Evolutionary conservation across 2,797 vertebrate genomes (phyloP), one percentile per base, ranked within the genome.

Genomic region (Lerista edwardsae): DNA sequence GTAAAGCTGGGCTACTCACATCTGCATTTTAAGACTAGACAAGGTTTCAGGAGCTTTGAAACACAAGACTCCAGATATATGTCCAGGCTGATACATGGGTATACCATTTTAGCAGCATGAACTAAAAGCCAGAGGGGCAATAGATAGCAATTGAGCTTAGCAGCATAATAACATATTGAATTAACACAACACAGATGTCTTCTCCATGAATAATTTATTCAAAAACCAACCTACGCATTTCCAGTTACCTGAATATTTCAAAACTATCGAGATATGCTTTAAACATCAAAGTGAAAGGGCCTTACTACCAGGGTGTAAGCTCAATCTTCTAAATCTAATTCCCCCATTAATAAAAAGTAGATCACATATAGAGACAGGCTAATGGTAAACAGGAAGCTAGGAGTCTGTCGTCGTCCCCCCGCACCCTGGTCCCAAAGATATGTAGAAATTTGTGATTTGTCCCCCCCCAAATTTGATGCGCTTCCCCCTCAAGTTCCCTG

Each of bases 161-260:
- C 68, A 3, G 61, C 68, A 25, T 6, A 41, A 68, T 80, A 67
- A 59, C 59, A 71, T 91, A 61, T 5, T 74, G 73, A 21, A 68
- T 31, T 79, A 79, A 77, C 78, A 68, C 0, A 1, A 80, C 69
- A 84, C 79, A 88, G 80, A 82, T 27, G 84, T 79, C 64, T 73
- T 86, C 41, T 72, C 78, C 44, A 75, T 69, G 84, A 93, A 92
- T 84, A 90, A 94, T 88, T 88, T 84, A 87, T 68, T 82, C 86
- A 86, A 91, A 78, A 87, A 84, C 82, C 4, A 80, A 81, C 88
- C 25, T 88, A 29, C 12, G 47, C 68, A 55, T 85, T 86, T 75
- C 78, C 87, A 76, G 72, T 57, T 71, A 84, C 68, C 75, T 61
- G 36, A 19, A 14, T 77, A 44, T 84, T 81, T 89, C 82, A 84